Base-by-base conservation (phyloP, 2,797 vertebrate species). In the Cynodonichthys magdalenae region DNA sequence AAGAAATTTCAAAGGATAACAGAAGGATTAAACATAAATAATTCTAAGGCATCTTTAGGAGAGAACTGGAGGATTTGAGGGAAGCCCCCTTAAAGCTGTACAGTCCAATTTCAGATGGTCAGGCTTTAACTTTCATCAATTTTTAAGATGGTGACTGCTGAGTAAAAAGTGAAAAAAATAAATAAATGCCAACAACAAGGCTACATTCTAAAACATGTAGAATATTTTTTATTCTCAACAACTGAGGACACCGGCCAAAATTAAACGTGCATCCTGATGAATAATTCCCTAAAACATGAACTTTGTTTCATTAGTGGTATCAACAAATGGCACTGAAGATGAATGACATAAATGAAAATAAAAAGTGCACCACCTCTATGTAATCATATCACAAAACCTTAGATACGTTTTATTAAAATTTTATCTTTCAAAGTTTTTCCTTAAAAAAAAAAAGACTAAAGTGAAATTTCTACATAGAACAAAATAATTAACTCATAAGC, bases 181-280 rank as follows among this genome's bases (percentile, higher is more conserved):
- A 39, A 53, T 39, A 31, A 56, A 59, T 44, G 59, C 20, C 60
- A 34, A 36, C 9, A 15, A 52, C 42, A 18, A 50, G 42, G 15
- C 11, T 63, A 29, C 17, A 65, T 41, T 5, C 9, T 27, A 29
- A 29, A 54, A n/a, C 14, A 15, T 56, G 15, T 1, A 27, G 31
- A 4, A 28, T 42, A 18, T 20, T 53, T 52, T 48, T 50, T 47
- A 34, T 44, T 0, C 29, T 66, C 39, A 60, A 27, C 45, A 20
- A 66, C 39, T 53, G 47, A 72, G 41, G 45, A 27, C 31, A 34
- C 31, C 8, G 31, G 6, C 9, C 31, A 34, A 34, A 2, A 10
- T 34, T 34, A 2, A 34, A 34, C 1, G 31, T 34, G 31, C 31
- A 34, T 8, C 7, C 31, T 34, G 31, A 34, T 8, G 9, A 34